Conservation (phyloP, 2,113 vertebrate species). For the Psephotus haematonotus region DNA sequence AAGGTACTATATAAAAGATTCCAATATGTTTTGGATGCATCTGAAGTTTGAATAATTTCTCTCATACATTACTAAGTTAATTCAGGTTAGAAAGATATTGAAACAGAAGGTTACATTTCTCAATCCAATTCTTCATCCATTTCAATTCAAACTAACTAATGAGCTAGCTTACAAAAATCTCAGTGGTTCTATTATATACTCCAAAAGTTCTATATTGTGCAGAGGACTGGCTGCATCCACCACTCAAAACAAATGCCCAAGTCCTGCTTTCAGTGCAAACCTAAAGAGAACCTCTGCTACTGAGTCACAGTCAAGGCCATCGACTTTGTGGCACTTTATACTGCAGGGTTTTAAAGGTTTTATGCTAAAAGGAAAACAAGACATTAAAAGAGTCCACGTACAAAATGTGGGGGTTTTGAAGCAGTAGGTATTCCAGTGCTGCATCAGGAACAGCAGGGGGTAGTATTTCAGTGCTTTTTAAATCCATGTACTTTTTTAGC, state of each 20-base stretch:
- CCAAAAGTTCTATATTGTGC: background rate
- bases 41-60: background rate
- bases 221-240: background rate
- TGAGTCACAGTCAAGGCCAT: background rate
- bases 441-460: conserved; percentile 47
- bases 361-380: background rate
- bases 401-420: rapidly evolving
- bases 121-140: background rate
- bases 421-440: background rate
- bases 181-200: background rate
- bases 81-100: background rate
- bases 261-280: background rate
- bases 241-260: background rate
- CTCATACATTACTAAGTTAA: background rate
- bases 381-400: background rate
- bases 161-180: background rate
- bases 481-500: background rate
- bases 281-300: background rate
- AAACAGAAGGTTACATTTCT: background rate
- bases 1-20: background rate
- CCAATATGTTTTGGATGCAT: background rate
- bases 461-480: conserved; percentile 46
- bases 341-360: background rate
- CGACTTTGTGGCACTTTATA: background rate
- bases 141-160: background rate